A percentile compares a stretch with the other conserved stretches of the same genome.
These are phyloP conservation scores for Agrochola macilenta DNA, from an alignment of 2,888 invertebrate genomes.

Conservation along the genomic window DNA sequence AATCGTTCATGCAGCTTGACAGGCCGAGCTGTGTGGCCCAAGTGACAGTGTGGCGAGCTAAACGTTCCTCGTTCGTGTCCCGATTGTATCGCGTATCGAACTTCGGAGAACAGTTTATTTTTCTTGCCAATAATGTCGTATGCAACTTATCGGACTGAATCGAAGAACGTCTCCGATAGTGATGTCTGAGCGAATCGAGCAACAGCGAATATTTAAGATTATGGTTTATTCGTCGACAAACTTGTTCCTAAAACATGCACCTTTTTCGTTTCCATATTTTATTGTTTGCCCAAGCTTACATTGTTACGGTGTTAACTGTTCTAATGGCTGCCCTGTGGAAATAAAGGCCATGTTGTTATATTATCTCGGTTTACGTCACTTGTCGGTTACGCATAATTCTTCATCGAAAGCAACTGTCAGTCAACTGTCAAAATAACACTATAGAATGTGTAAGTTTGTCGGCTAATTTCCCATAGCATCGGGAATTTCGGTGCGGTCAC, in stretches of 20 bases:
- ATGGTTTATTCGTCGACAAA: background rate
- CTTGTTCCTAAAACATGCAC: constrained; percentile 16
- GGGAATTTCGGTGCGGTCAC: constrained; percentile 76
- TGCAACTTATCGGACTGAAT: constrained; percentile 32
- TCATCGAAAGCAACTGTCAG: constrained; percentile 88
- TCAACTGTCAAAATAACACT: constrained; percentile 87
- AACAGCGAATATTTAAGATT: constrained; percentile 7
- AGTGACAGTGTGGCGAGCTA: constrained; percentile 65
- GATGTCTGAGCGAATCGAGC: background rate
- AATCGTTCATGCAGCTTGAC: constrained; percentile 82
- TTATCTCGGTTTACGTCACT: constrained; percentile 74
- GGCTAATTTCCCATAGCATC: constrained; percentile 82
- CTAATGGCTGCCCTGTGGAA: constrained; percentile 56
- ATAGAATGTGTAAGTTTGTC: constrained; percentile 75
- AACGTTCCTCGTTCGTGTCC: constrained; percentile 59
- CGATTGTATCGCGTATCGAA: constrained; percentile 62
- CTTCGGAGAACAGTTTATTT: constrained; percentile 62
- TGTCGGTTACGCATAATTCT: constrained; percentile 83
- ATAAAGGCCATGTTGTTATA: constrained; percentile 57
- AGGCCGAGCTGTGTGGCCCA: constrained; percentile 76
- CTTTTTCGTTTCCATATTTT: constrained; percentile 32
- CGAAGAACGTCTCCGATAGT: constrained; percentile 6
- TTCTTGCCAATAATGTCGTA: constrained; percentile 55
- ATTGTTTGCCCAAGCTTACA: constrained; percentile 37
- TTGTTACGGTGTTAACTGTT: constrained; percentile 55